phyloP scores from a whole-genome alignment of 2,888 invertebrate species.

The Laothoe populi region DNA sequence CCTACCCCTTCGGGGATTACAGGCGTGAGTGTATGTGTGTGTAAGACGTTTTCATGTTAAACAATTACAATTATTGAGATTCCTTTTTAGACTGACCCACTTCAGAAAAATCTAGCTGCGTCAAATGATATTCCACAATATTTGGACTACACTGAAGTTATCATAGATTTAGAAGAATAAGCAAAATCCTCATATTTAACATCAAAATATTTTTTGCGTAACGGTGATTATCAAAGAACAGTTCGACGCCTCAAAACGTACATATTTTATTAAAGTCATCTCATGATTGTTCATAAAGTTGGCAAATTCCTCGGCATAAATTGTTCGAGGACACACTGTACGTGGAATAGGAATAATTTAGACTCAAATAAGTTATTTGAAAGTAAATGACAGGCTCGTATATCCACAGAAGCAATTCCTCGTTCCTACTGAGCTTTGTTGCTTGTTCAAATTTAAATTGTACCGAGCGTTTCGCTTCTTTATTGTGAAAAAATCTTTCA shows the following conservation, averaged over 20 bases:
- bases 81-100: too few species aligned
- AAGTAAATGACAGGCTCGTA: conserved; percentile 34
- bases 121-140: too few species aligned
- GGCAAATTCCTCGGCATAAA: conserved; percentile 13
- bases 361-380: conserved; percentile 36
- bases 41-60: too few species aligned
- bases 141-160: too few species aligned
- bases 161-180: too few species aligned
- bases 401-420: conserved; percentile 37
- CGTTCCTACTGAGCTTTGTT: conserved; percentile 39
- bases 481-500: conserved; percentile 37
- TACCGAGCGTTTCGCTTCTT: conserved; percentile 32
- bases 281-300: conserved; percentile 20
- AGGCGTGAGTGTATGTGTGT: too few species aligned
- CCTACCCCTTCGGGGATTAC: too few species aligned
- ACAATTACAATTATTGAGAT: too few species aligned
- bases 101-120: too few species aligned
- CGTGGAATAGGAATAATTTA: conserved; percentile 24
- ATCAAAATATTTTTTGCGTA: neutral
- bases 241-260: conserved; percentile 3
- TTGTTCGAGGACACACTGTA: conserved; percentile 13
- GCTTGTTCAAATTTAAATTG: conserved; percentile 45
- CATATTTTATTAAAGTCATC: conserved; percentile 20
- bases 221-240: conserved; percentile 4
- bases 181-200: neutral